Evolutionary conservation across 1,140 invertebrate species (phyloP).

Genomic region (Habropoda laboriosa): DNA sequence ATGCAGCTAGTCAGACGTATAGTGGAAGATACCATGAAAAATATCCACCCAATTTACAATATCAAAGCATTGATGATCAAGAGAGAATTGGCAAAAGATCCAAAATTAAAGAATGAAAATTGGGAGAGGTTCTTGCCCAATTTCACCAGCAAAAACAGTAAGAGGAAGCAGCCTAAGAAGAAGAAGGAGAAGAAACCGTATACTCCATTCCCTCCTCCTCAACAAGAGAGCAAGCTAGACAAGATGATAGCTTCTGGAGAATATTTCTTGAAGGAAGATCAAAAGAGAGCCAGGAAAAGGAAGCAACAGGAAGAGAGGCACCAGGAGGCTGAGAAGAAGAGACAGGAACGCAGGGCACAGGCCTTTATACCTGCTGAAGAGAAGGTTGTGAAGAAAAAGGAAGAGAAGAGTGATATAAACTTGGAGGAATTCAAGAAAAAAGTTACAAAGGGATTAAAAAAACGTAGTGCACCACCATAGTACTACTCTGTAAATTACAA

Average conservation of each 20-base stretch:
- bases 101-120: conserved; percentile 94
- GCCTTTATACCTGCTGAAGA: conserved; percentile 93
- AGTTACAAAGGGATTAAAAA: conserved; percentile 85
- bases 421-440: conserved; percentile 88
- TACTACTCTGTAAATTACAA: not conserved
- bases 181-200: conserved; percentile 95
- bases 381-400: conserved; percentile 68
- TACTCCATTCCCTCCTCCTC: conserved; percentile 98
- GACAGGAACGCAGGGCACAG: conserved; percentile 89
- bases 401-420: conserved; percentile 81
- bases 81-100: conserved; percentile 95
- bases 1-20: conserved; percentile 95
- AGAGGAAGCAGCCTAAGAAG: conserved; percentile 92
- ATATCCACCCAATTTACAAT: conserved; percentile 99
- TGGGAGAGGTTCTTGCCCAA: conserved; percentile 99
- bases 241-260: conserved; percentile 96
- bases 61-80: conserved; percentile 99
- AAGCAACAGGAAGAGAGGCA: conserved; percentile 90
- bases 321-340: conserved; percentile 86
- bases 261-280: conserved; percentile 95
- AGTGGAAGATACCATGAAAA: conserved; percentile 98
- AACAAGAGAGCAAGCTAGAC: conserved; percentile 96
- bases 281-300: conserved; percentile 87
- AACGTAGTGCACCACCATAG: conserved; percentile 50
- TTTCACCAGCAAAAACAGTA: conserved; percentile 95